Percentiles rank a stretch among this genome's conserved stretches.
These are phyloP conservation scores for Tokudaia muenninki DNA, from an alignment of 2,797 vertebrate genomes.

Conservation along the genomic window DNA sequence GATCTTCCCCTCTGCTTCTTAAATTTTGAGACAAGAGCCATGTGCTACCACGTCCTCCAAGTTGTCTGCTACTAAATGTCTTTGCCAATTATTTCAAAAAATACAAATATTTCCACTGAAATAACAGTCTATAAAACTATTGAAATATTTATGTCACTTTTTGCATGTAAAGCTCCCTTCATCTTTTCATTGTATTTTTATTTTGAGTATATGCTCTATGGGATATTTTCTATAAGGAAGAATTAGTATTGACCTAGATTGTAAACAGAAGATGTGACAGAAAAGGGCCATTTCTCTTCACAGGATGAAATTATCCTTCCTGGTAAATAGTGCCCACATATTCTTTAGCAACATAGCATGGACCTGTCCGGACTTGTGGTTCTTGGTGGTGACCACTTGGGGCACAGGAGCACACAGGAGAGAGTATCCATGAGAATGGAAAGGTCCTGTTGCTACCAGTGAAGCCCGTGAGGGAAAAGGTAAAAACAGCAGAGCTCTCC, in stretches of 20 bases:
- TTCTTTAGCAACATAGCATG: constrained; percentile 8
- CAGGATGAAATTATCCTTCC: neutral
- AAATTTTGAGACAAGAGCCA: neutral
- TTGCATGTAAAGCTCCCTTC: neutral
- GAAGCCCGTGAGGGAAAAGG: neutral
- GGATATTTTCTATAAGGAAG: constrained; percentile 11
- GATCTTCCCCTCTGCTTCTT: neutral
- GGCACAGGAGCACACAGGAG: neutral
- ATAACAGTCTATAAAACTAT: constrained; percentile 22
- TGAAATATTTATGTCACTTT: constrained; percentile 41
- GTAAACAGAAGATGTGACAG: neutral
- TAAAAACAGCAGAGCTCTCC: neutral
- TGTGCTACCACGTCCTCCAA: neutral
- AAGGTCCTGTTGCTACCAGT: neutral
- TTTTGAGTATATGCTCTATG: neutral
- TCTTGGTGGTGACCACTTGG: neutral
- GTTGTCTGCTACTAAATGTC: constrained; percentile 6
- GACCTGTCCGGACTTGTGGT: neutral
- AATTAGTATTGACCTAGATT: neutral
- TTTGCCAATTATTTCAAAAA: constrained; percentile 53
- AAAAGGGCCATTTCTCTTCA: neutral
- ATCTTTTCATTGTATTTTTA: constrained; percentile 9
- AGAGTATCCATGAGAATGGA: neutral
- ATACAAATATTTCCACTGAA: constrained; percentile 45
- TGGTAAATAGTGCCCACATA: neutral